Percentiles rank a stretch among this genome's conserved stretches.
Evolutionary conservation across 2,113 vertebrate genomes (phyloP).

Genomic region (Struthidea cinerea): DNA sequence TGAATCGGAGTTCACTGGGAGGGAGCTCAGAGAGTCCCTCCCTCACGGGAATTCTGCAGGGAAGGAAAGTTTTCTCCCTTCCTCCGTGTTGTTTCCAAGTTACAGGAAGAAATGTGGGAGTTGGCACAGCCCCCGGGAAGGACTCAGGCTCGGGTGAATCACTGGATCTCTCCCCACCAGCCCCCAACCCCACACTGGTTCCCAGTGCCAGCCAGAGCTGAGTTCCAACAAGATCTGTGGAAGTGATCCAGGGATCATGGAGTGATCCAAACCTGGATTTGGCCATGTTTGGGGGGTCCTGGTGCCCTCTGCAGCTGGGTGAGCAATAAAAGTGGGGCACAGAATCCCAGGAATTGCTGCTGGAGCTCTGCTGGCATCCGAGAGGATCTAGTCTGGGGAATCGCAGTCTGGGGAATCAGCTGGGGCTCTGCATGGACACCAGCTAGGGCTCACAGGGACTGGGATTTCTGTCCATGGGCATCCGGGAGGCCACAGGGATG

Average conservation of each 20-base stretch:
- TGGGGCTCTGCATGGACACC: neutral
- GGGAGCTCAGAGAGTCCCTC: neutral
- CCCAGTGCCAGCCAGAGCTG: neutral
- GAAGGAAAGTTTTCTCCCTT: neutral
- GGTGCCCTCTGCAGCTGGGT: neutral
- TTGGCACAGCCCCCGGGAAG: neutral
- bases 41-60: neutral
- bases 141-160: neutral
- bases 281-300: neutral
- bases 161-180: neutral
- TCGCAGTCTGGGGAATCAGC: neutral
- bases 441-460: fast-evolving
- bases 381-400: neutral
- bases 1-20: neutral
- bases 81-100: neutral
- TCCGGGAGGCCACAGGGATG: neutral
- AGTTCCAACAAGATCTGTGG: neutral
- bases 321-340: too few relatives aligned
- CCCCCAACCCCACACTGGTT: neutral
- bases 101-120: neutral
- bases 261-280: neutral
- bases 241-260: neutral
- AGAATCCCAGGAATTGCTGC: neutral
- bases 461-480: neutral
- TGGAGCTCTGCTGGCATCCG: neutral